Evolutionary conservation across 2,113 vertebrate genomes (phyloP), one percentile per base, ranked within the genome.

Genomic region (Leptobrachium leishanense): DNA sequence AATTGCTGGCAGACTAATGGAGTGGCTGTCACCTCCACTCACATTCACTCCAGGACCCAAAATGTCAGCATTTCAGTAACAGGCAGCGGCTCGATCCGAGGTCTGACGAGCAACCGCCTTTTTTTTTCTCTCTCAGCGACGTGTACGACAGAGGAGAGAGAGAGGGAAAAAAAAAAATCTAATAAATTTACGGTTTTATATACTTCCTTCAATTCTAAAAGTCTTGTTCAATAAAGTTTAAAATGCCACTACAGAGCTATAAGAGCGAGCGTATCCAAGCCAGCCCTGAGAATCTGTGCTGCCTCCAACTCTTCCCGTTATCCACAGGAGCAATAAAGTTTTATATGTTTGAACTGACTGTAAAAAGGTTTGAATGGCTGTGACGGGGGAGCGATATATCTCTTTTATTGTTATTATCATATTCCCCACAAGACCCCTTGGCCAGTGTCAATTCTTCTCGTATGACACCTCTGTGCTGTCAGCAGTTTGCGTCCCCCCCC

Each of bases 201-300:
- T 94, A 97, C 95, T 96, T 94, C 92, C 92, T 93, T 91, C 93
- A 96, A 94, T 95, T 98, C 95, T 96, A 93, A 90, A 94, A 96
- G 94, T 95, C 94, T 94, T 95, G 95, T 97, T 95, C 94, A 97
- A 96, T 98, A 97, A 96, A 96, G 94, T 96, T 97, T 96, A 95
- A 97, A 97, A 96, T 95, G 95, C 94, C 96, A 95, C 95, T 94
- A 93, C 91, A 95, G 96, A 93, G 93, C 94, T 92, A 93, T 98
- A 97, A 98, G 90, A 90, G 88, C 90, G 93, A 93, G 85, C 94
- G 94, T 93, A 96, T 97, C 98, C 96, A 95, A 50, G 92, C 91
- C 88, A 90, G 93, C 92, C 94, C 94, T 92, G 91, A 93, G 92
- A 96, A 94, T 92, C 92, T 90, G 90, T 90, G 91, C 89, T 91